Evolutionary conservation across 2,888 invertebrate species (phyloP).

Genomic region (Subacronicta megacephala): DNA sequence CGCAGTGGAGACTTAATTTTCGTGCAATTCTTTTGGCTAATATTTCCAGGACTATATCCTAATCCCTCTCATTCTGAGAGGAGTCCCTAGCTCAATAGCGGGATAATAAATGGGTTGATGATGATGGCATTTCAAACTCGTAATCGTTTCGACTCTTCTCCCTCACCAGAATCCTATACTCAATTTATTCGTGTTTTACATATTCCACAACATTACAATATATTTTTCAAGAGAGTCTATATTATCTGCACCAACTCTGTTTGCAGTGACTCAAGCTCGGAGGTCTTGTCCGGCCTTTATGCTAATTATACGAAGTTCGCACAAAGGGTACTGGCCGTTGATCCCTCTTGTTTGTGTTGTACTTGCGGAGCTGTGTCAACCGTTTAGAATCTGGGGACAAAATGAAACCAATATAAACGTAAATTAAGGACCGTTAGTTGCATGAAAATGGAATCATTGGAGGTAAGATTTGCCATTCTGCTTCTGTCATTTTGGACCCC

Average conservation of each 20-base stretch:
- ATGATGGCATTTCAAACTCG: too few species aligned
- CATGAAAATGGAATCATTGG: not conserved
- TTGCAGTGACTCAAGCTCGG: constrained; percentile 4
- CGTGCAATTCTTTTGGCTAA: too few species aligned
- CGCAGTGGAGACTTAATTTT: too few species aligned
- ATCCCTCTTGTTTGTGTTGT: constrained; percentile 51
- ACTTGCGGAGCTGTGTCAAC: constrained; percentile 27
- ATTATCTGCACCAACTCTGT: constrained; percentile 9
- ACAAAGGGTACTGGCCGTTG: constrained; percentile 45
- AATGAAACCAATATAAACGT: constrained; percentile 19
- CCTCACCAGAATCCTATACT: too few species aligned
- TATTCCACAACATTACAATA: not conserved
- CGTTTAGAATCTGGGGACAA: constrained; percentile 24
- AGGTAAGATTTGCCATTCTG: too few species aligned
- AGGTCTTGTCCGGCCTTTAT: constrained; percentile 43
- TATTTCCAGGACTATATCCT: too few species aligned
- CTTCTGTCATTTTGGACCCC: too few species aligned
- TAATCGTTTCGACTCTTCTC: too few species aligned
- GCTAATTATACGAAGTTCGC: constrained; percentile 50
- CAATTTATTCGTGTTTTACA: not conserved
- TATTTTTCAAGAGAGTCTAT: not conserved
- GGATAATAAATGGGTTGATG: too few species aligned
- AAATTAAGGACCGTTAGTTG: constrained; percentile 3
- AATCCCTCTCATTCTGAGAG: too few species aligned
- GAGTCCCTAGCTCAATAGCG: too few species aligned